Base-by-base conservation (phyloP, 2,888 invertebrate genomes). In the Penaeus monodon region DNA sequence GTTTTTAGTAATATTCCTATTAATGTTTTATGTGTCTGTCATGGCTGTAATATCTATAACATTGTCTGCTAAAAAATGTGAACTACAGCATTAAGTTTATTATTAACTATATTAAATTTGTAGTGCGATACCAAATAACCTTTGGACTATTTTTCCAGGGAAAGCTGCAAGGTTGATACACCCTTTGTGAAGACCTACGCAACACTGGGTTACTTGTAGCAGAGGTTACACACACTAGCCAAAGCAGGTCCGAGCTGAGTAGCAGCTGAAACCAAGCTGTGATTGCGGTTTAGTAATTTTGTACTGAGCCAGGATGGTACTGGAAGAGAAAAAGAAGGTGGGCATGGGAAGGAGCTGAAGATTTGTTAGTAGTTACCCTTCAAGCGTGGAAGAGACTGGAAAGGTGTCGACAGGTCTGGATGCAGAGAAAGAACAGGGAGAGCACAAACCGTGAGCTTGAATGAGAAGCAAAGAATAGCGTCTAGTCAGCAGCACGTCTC, bases 141-240 rank as follows among this genome's bases (percentile, higher is more conserved):
- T 27, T 74, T 22, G 27, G 22, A 29, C 57, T 86, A 57, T 73
- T 76, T 57, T 81, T 86, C 27, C 90, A 90, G 90, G 76, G 90
- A 90, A 74, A 86, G 85, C 80, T 90, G 89, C 84, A 87, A 86
- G 81, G 85, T 90, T 77, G 90, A 97, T 93, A 95, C 96, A 93
- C 96, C 97, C 92, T 97, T 97, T 94, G 97, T 97, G 93, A 97
- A 97, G 95, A 97, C 97, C 92, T 97, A 97, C 93, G 96, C 97
- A 93, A 97, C 97, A 91, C 95, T 97, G 93, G 97, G 97, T 93
- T 97, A 97, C 93, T 96, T 97, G 94, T 97, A 89, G 88, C 90
- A 84, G 70, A 80, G 81, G 83, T 76, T 74, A 44, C 86, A 70
- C 29, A 66, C 29, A 49, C 65, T 82, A 83, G 86, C 79, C 79